A percentile compares a stretch with the other conserved stretches of the same genome.
Conservation (phyloP, 2,888 invertebrate species). For the Lepetodrilus schrolli region DNA sequence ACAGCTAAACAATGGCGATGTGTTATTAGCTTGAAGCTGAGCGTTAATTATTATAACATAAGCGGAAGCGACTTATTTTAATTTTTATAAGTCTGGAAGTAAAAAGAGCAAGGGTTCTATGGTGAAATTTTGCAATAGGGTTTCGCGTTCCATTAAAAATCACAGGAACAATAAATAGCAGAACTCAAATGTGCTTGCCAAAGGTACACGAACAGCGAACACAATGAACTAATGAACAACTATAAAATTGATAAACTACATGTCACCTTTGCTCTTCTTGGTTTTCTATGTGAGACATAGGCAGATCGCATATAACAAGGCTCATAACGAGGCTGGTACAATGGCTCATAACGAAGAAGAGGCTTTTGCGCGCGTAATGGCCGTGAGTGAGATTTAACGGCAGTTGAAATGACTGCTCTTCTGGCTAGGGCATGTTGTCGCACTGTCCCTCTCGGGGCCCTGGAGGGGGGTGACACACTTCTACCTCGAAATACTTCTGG, state of each 20-base stretch:
- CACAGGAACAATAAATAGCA: constrained; percentile 6
- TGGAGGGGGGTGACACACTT: neutral
- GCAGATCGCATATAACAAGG: neutral
- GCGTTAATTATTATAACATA: constrained; percentile 4
- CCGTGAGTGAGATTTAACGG: neutral
- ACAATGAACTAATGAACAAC: constrained; percentile 11
- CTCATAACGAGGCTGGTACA: constrained; percentile 5
- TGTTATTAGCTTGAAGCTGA: neutral
- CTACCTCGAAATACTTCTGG: neutral
- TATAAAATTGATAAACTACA: neutral
- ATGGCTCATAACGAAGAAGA: no score
- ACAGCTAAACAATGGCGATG: neutral
- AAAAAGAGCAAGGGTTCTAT: constrained; percentile 23
- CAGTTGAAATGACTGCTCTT: neutral
- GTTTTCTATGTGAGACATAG: constrained; percentile 11
- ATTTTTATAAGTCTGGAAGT: neutral
- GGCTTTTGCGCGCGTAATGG: neutral
- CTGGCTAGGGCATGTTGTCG: neutral
- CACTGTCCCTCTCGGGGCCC: neutral
- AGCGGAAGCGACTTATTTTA: constrained; percentile 3
- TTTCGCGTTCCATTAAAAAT: neutral
- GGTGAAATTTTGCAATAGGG: constrained; percentile 5
- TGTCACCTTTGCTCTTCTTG: constrained; percentile 25
- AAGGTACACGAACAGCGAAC: constrained; percentile 2
- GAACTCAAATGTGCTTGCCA: constrained; percentile 24